Percentiles rank a stretch among this genome's conserved stretches.
Evolutionary conservation across 2,888 invertebrate genomes (phyloP).

Genomic region (Chrysotoxum bicinctum): DNA sequence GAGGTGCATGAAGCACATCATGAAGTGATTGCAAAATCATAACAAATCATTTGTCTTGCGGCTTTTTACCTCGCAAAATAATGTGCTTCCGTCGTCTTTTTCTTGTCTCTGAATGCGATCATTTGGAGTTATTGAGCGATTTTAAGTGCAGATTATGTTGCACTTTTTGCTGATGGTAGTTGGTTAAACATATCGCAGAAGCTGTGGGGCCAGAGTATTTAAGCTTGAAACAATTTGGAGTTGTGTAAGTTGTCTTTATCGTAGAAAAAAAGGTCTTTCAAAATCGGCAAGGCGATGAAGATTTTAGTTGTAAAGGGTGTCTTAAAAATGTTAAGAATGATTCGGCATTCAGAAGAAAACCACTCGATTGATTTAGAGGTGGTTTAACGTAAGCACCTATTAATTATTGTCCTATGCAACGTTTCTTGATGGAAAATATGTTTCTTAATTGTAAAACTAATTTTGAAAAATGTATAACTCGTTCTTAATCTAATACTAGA

Average conservation of each 20-base stretch:
- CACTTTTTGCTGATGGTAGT: conserved; percentile 20
- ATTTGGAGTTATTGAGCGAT: conserved; percentile 43
- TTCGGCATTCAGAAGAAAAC: too few relatives aligned
- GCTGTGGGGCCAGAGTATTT: neutral
- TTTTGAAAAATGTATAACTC: too few relatives aligned
- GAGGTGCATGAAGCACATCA: conserved; percentile 65
- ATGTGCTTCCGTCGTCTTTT: conserved; percentile 59
- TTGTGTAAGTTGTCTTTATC: neutral
- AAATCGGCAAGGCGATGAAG: neutral
- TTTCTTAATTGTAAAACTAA: too few relatives aligned
- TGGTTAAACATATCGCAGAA: neutral
- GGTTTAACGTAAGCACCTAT: too few relatives aligned
- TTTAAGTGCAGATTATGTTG: conserved; percentile 21
- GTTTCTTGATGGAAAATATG: too few relatives aligned
- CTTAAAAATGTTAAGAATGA: too few relatives aligned
- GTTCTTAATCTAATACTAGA: too few relatives aligned
- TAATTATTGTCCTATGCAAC: too few relatives aligned
- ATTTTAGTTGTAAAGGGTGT: too few relatives aligned
- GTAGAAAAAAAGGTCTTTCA: neutral
- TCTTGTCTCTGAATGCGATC: conserved; percentile 40
- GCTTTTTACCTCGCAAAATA: conserved; percentile 58
- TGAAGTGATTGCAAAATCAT: conserved; percentile 62
- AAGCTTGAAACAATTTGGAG: neutral
- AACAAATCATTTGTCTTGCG: conserved; percentile 69
- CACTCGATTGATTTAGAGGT: too few relatives aligned